phyloP scores from a whole-genome alignment of 2,797 vertebrate species.

The Amazona finschi region DNA sequence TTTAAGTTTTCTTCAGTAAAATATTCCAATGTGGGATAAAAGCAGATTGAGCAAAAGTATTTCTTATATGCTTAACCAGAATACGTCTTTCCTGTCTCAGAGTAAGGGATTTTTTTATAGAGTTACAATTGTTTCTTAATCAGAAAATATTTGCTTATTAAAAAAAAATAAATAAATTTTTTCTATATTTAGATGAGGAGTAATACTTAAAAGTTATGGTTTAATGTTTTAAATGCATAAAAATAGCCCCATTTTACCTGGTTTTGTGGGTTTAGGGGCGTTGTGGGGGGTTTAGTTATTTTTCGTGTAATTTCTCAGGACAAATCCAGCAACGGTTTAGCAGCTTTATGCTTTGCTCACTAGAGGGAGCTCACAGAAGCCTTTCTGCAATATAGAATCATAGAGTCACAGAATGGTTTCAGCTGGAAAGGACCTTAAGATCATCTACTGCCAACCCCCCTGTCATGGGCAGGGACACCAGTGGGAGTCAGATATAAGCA shows the following conservation, averaged over 20 bases:
- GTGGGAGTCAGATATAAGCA: neutral
- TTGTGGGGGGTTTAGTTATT: neutral
- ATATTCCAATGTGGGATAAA: neutral
- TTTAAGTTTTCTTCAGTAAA: neutral
- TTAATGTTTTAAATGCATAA: neutral
- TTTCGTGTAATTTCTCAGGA: neutral
- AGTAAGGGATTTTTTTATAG: neutral
- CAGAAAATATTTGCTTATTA: neutral
- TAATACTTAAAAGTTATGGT: neutral
- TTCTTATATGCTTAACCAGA: neutral
- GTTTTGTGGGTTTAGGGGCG: accelerated
- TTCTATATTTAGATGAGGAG: neutral
- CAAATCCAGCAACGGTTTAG: neutral
- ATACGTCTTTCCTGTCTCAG: neutral
- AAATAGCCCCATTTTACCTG: neutral
- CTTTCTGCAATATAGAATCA: neutral
- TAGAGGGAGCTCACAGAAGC: neutral
- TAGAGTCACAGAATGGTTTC: neutral
- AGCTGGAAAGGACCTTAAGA: neutral
- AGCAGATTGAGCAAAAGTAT: neutral
- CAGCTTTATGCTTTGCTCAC: neutral
- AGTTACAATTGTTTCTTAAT: neutral
- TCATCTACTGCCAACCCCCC: neutral
- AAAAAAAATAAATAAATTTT: neutral
- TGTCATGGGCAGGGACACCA: neutral